Conservation (phyloP, 2,113 vertebrate genomes). For the Aspiorhynchus laticeps region DNA sequence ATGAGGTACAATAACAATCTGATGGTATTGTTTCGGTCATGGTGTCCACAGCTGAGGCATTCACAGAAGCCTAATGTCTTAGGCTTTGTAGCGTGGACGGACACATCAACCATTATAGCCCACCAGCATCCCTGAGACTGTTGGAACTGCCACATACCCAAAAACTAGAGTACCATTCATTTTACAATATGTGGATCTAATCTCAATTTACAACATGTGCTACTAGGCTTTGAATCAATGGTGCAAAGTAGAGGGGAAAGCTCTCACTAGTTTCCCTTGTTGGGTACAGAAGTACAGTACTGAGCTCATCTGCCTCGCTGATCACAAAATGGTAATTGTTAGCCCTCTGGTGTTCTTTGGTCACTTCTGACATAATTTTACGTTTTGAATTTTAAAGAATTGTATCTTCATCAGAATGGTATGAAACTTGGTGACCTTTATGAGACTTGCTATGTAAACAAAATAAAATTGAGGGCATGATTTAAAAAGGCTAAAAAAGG, state of each 20-base stretch:
- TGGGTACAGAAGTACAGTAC: background rate
- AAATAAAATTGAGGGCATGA: too few species aligned
- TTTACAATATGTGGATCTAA: background rate
- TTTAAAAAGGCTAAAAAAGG: too few species aligned
- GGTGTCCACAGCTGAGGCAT: conserved; percentile 1
- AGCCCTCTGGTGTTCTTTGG: background rate
- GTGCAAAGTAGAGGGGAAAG: background rate
- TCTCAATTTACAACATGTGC: background rate
- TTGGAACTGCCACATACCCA: conserved; percentile 3
- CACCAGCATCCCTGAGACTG: conserved; percentile 28
- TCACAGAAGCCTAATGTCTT: background rate
- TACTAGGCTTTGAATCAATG: background rate
- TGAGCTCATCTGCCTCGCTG: background rate
- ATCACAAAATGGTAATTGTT: background rate
- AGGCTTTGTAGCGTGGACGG: background rate
- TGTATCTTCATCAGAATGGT: background rate
- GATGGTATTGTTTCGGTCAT: background rate
- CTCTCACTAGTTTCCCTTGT: background rate
- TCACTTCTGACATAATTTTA: background rate
- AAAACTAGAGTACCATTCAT: background rate
- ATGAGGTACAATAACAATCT: background rate
- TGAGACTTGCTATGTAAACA: too few species aligned
- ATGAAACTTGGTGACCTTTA: background rate
- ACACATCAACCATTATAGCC: background rate
- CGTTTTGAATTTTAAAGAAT: background rate